Evolutionary conservation across 2,888 invertebrate genomes (phyloP).

Genomic region (Mesopsocus fuscifrons): DNA sequence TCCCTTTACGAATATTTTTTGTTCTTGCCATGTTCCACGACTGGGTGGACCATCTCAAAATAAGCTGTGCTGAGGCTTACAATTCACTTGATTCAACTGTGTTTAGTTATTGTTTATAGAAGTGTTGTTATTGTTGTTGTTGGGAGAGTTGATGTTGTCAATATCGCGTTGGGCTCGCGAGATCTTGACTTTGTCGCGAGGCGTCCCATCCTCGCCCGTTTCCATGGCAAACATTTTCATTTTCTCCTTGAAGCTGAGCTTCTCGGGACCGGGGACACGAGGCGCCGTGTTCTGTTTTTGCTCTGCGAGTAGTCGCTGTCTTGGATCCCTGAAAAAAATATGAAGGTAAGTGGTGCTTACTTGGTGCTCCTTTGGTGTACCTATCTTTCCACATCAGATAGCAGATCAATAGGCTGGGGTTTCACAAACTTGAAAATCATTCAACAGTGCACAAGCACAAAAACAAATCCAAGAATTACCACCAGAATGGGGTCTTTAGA

Average conservation of each 20-base stretch:
- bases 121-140: slow-evolving; percentile 20
- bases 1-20: no score
- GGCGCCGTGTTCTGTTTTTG: slow-evolving; percentile 37
- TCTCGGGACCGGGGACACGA: slow-evolving; percentile 53
- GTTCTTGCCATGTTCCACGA: no score
- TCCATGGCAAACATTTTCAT: slow-evolving; percentile 99
- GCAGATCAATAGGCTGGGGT: no score
- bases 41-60: no score
- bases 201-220: slow-evolving; percentile 81
- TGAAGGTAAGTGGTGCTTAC: slow-evolving; percentile 5
- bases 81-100: no score
- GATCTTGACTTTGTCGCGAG: slow-evolving; percentile 88
- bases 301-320: slow-evolving; percentile 70
- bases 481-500: no score
- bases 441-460: background rate
- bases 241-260: slow-evolving; percentile 93
- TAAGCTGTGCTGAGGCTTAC: no score
- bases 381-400: background rate
- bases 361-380: background rate
- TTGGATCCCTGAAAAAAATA: slow-evolving; percentile 51
- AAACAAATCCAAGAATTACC: no score
- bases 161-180: slow-evolving; percentile 90
- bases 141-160: slow-evolving; percentile 41
- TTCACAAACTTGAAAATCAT: slow-evolving; percentile 7
- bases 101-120: slow-evolving; percentile 4